These are phyloP conservation scores for Bombyx mori DNA, from an alignment of 1,140 invertebrate species.

Conservation along the genomic window DNA sequence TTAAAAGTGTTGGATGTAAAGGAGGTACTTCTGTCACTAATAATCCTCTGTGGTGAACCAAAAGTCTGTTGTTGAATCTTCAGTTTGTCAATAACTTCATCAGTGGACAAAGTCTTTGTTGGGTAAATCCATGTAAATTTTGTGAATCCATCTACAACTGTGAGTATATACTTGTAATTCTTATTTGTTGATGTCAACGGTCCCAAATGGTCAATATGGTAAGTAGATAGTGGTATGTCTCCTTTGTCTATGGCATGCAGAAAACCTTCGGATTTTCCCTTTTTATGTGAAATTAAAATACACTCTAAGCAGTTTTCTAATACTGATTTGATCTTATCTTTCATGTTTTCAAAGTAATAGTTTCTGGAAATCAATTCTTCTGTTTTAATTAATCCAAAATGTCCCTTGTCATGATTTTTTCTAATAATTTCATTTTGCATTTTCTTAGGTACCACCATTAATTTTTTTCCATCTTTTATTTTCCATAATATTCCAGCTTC, in stretches of 20 bases:
- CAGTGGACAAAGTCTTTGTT: constrained; percentile 20
- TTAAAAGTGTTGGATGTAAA: too few species aligned
- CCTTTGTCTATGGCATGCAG: neutral
- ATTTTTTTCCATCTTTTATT: constrained; percentile 18
- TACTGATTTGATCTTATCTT: constrained; percentile 17
- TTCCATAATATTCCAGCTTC: constrained; percentile 29
- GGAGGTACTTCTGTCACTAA: constrained; percentile 33
- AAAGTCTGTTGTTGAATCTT: constrained; percentile 29
- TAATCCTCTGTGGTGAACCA: constrained; percentile 37
- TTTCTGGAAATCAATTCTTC: constrained; percentile 40
- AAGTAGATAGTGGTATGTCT: too few species aligned
- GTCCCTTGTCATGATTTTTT: constrained; percentile 36
- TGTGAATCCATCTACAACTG: neutral
- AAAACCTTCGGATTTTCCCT: neutral
- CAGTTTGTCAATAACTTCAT: constrained; percentile 26
- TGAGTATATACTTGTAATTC: too few species aligned
- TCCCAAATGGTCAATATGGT: too few species aligned
- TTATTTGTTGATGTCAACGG: too few species aligned
- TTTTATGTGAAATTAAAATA: constrained; percentile 3
- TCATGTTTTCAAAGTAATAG: constrained; percentile 44
- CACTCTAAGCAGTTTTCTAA: neutral
- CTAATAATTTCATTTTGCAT: constrained; percentile 33
- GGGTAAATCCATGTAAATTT: constrained; percentile 28
- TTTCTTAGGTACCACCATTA: constrained; percentile 31
- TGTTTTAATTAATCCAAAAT: constrained; percentile 50